Base-by-base conservation (phyloP, 2,797 vertebrate species). In the Sarcophilus harrisii region DNA sequence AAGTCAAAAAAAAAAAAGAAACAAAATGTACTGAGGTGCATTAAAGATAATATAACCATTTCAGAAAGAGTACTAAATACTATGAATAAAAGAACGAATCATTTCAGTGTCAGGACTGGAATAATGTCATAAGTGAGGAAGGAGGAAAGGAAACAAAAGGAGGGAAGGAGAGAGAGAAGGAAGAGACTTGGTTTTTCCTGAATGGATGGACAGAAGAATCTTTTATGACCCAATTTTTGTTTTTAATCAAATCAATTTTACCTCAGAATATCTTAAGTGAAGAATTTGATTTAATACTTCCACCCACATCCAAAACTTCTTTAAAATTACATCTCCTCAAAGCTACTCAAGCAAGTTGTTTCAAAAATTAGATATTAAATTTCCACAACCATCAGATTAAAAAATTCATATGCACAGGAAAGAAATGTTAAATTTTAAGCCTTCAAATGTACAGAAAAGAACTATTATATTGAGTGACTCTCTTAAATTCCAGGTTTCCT, bases 1-100 rank as follows among this genome's bases (percentile, higher is more conserved):
- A 13, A 94, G 38, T 96, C 62, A 94, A 95, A 95, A 93, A 96
- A 87, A 4, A 91, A 91, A 96, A 49, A 49, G 49, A 59, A 92
- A 97, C 49, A 49, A 93, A 96, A 94, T 90, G 89, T 59, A 66
- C 28, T 93, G 57, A 95, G 32, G 45, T 57, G 91, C 30, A 90
- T 58, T 92, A 94, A 93, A 89, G 52, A 59, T 96, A 92, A 95
- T 60, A 92, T 9, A 49, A 52, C 16, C 9, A 5, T 66, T 12
- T 94, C 12, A 93, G 55, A 94, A 95, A 59, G 27, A 94, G 16
- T 29, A 92, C 4, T 73, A 12, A 94, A 58, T 90, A 13, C 87
- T 95, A n/a, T 94, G n/a, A 90, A 8, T 28, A 27, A 81, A 94
- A 90, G 95, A 18, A 90, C 62, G n/a, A 87, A 91, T 91, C 54